A percentile compares a stretch with the other conserved stretches of the same genome.
Conservation (phyloP, 2,888 invertebrate genomes). For the Cylloceria caligata region DNA sequence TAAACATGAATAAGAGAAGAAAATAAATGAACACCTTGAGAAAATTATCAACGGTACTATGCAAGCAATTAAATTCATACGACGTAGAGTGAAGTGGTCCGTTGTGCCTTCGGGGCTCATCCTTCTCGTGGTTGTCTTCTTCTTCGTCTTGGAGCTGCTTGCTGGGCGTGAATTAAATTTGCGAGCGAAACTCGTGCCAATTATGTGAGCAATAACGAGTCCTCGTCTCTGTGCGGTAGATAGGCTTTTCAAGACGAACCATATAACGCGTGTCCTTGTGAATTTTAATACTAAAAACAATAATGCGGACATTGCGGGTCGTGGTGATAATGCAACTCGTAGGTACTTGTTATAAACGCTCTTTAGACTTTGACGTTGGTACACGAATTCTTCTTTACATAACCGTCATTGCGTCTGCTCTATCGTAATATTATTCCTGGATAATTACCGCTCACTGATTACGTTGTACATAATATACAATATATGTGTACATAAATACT, state of each 20-base stretch:
- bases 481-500: conserved; percentile 24
- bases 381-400: no score
- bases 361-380: not conserved
- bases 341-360: not conserved
- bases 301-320: not conserved
- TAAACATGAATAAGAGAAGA: conserved; percentile 11
- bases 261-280: conserved; percentile 55
- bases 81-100: conserved; percentile 49
- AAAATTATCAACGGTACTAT: conserved; percentile 52
- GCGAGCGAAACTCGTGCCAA: conserved; percentile 62
- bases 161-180: conserved; percentile 62
- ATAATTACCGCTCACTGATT: conserved; percentile 29
- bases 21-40: conserved; percentile 60
- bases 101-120: conserved; percentile 28
- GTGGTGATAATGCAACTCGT: not conserved
- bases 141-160: conserved; percentile 23
- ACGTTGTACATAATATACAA: conserved; percentile 13
- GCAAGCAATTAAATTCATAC: conserved; percentile 60
- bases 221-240: conserved; percentile 18
- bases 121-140: conserved; percentile 36
- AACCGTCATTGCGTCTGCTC: not conserved
- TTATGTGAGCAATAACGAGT: conserved; percentile 61
- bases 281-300: conserved; percentile 46
- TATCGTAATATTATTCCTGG: not conserved
- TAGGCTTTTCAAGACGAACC: conserved; percentile 39